Base-by-base conservation (phyloP, 2,888 invertebrate genomes). In the Agrypnus murinus region DNA sequence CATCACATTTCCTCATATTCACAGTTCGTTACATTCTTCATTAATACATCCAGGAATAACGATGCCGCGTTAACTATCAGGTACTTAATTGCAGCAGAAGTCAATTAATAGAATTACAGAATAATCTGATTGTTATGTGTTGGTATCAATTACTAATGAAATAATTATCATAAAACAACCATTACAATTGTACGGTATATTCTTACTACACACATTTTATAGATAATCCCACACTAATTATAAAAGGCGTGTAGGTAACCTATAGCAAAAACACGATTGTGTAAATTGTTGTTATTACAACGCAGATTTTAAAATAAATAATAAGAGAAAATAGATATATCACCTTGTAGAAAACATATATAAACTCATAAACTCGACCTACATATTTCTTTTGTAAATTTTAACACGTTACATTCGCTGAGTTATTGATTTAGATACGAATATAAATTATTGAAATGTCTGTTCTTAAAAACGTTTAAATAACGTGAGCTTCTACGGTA, bases 11-110 rank as follows among this genome's bases (percentile, higher is more conserved):
- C 40, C 8, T 32, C 15, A 45, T 32, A 38, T 63, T 53, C 40
- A 69, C 69, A 69, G 69, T 69, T 69, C 69, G 69, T 64, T 69
- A 64, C 64, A 69, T 46, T 63, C 64, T 59, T 64, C 46, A 55
- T 69, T 69, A 64, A 53, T 43, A 43, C n/a, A 19, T 7, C n/a
- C 25, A 48, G 15, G 32, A 53, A 43, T 62, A 62, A 68, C 34
- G 60, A 62, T 43, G 55, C 48, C 62, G 45, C 59, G 15, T 45
- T 62, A 65, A 55, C 55, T 40, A 58, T 48, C 50, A 53, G 32
- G 32, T 60, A 10, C 8, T 17, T 48, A 67, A 67, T 67, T 67
- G 43, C 50, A 43, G 19, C 25, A 46, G 17, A 25, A 62, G 62
- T 48, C 48, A 62, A 62, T 62, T 62, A 62, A 15, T 15, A 62